A percentile compares a stretch with the other conserved stretches of the same genome.
phyloP scores from a whole-genome alignment of 2,888 invertebrate species.

The Boloria selene region DNA sequence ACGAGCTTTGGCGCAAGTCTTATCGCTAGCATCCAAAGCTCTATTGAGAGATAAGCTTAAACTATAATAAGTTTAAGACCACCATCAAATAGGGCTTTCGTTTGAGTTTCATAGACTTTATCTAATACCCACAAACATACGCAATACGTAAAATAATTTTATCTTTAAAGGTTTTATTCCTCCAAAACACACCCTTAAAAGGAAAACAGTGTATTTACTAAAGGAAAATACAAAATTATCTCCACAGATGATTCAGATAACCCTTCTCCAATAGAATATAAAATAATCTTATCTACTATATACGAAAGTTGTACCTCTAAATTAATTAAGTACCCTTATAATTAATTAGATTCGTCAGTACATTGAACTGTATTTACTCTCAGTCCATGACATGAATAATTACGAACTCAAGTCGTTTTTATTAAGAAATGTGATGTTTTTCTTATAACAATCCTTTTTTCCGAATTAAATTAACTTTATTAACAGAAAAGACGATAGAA shows the following conservation, averaged over 20 bases:
- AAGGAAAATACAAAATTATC: not conserved
- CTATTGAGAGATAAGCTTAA: too few relatives aligned
- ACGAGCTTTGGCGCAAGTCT: too few relatives aligned
- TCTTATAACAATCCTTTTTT: not conserved
- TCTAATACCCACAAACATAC: too few relatives aligned
- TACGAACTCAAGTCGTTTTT: conserved; percentile 15
- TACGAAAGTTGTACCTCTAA: conserved; percentile 20
- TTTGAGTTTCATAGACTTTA: too few relatives aligned
- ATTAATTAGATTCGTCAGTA: conserved; percentile 29
- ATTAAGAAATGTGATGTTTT: conserved; percentile 1
- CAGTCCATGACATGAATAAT: conserved; percentile 27
- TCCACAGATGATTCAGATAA: not conserved
- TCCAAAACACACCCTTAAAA: not conserved
- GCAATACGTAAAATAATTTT: too few relatives aligned
- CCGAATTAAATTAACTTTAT: not conserved
- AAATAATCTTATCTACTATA: conserved; percentile 1
- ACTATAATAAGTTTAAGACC: too few relatives aligned
- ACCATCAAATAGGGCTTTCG: too few relatives aligned
- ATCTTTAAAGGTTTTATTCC: not conserved
- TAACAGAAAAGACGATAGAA: not conserved
- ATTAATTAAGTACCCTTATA: conserved; percentile 36
- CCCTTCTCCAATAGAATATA: not conserved
- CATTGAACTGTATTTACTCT: conserved; percentile 16
- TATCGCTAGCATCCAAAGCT: too few relatives aligned
- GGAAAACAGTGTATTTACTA: not conserved